Percentiles rank a stretch among this genome's conserved stretches.
phyloP scores from a whole-genome alignment of 92 coral and sea anemone species.

The Phenganax stokvisi region DNA sequence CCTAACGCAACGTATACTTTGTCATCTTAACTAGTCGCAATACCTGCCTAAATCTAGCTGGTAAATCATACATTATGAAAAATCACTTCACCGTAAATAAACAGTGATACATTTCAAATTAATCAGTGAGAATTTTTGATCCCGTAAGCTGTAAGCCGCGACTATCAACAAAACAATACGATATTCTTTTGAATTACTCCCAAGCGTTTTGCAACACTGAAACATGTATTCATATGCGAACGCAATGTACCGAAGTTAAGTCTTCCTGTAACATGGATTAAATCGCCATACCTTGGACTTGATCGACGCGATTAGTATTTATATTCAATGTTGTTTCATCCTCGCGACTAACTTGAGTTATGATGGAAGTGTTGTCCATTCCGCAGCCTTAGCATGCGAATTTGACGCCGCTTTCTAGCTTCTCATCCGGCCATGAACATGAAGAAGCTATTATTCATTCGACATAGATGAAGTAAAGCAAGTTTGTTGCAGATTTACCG shows the following conservation, averaged over 20 bases:
- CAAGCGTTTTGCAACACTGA: constrained; percentile 1
- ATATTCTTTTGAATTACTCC: neutral
- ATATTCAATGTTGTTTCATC: constrained; percentile 75
- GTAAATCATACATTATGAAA: constrained; percentile 12
- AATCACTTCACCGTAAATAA: neutral
- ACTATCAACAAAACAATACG: constrained; percentile 13
- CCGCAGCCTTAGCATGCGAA: constrained; percentile 19
- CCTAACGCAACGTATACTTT: neutral
- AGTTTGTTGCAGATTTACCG: constrained; percentile 2
- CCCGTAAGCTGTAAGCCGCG: neutral
- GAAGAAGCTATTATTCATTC: neutral
- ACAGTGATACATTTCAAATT: neutral
- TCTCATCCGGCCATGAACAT: constrained; percentile 18
- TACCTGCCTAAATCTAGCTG: constrained; percentile 9
- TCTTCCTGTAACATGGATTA: neutral
- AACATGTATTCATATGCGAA: neutral
- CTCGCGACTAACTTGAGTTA: constrained; percentile 95
- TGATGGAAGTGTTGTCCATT: constrained; percentile 99
- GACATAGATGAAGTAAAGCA: neutral
- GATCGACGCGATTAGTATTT: constrained; percentile 28
- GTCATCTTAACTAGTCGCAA: neutral
- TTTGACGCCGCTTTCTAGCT: neutral
- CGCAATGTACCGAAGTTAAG: neutral
- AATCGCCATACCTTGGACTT: constrained; percentile 12
- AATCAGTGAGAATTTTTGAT: constrained; percentile 6